Evolutionary conservation across 2,113 vertebrate genomes (phyloP).

Genomic region (Aptenodytes forsteri): DNA sequence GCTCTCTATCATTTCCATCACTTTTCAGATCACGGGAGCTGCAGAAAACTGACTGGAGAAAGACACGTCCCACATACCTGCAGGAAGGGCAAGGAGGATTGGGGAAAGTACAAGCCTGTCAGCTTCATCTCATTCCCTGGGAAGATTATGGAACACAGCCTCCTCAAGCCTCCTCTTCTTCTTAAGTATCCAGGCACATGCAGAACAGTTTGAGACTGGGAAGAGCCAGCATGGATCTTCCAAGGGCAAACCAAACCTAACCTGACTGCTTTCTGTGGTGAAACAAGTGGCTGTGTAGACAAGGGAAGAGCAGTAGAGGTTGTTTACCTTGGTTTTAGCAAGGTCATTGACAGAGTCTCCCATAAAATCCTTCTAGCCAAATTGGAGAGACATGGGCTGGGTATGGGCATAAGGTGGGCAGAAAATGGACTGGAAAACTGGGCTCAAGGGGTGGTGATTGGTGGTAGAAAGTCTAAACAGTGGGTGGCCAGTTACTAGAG

Average conservation of each 20-base stretch:
- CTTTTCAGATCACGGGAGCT: neutral
- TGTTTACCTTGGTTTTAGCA: neutral
- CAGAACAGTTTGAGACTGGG: neutral
- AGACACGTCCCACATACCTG: neutral
- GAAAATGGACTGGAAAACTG: neutral
- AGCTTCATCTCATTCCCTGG: neutral
- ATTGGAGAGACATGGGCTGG: too few species aligned
- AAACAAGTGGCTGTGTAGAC: neutral
- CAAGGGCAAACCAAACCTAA: neutral
- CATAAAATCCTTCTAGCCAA: neutral
- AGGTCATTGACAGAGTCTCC: neutral
- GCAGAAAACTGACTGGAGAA: neutral
- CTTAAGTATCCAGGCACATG: neutral
- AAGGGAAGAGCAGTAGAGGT: neutral
- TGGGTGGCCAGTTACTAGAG: neutral
- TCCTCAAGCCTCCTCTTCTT: neutral
- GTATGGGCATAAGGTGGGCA: neutral
- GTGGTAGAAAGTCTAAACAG: neutral
- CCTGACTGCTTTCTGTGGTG: neutral
- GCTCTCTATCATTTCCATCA: neutral
- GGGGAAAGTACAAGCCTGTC: neutral
- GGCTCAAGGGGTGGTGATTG: neutral
- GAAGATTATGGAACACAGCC: neutral
- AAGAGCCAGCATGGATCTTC: neutral
- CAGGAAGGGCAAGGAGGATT: neutral